Percentiles rank a stretch among this genome's conserved stretches.
Conservation (phyloP, 1,140 invertebrate species). For the Leptinotarsa lineolata region DNA sequence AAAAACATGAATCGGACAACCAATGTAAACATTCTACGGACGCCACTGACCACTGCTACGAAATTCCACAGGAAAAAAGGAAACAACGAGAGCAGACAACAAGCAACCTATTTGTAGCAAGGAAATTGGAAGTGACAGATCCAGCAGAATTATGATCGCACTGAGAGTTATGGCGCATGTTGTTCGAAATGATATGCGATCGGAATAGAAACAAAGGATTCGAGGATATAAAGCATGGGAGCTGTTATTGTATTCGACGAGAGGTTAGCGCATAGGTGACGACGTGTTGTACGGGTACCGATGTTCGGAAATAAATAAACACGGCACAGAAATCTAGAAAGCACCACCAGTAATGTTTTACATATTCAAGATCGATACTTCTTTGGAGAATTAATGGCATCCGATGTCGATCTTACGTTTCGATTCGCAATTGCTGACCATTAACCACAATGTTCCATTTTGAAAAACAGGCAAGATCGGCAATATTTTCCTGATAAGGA, state of each 20-base stretch:
- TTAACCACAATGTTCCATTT: background rate
- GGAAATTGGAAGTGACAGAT: conserved; percentile 8
- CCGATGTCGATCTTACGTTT: background rate
- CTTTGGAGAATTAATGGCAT: background rate
- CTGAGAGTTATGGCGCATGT: conserved; percentile 4
- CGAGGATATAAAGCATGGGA: background rate
- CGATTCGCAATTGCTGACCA: background rate
- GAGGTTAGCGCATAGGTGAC: conserved; percentile 16
- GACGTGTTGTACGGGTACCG: conserved; percentile 15
- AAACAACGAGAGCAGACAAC: conserved; percentile 2
- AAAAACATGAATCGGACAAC: no score
- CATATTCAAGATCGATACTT: background rate
- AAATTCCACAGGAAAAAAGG: background rate
- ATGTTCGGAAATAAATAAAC: conserved; percentile 23
- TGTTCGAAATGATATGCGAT: conserved; percentile 7
- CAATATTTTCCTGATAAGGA: no score
- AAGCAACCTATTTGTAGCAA: background rate
- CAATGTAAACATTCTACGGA: background rate
- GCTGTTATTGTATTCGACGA: conserved; percentile 6
- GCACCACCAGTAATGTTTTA: background rate
- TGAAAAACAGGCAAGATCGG: no score
- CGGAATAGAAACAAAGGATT: background rate
- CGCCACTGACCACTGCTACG: background rate
- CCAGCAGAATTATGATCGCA: conserved; percentile 5
- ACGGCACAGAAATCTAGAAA: conserved; percentile 14